phyloP scores from a whole-genome alignment of 2,888 invertebrate species.

The Dicyrtoma fusca region DNA sequence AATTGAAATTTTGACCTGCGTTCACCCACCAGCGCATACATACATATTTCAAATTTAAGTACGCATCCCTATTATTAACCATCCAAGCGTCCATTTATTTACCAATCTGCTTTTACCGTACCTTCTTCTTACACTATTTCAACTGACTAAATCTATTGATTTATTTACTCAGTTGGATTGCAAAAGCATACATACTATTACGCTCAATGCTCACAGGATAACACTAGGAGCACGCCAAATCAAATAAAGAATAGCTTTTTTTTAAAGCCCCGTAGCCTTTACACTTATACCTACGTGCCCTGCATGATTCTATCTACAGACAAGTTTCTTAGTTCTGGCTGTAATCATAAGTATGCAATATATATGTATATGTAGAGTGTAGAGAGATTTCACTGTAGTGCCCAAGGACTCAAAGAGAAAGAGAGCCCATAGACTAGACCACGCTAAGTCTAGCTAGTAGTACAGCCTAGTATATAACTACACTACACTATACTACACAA shows the following conservation, averaged over 20 bases:
- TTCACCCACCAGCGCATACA: not conserved
- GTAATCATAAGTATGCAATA: not conserved
- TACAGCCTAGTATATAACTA: too few species aligned
- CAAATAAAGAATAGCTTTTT: slow-evolving; percentile 16
- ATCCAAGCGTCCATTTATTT: slow-evolving; percentile 32
- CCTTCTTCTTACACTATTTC: slow-evolving; percentile 5
- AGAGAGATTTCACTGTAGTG: not conserved
- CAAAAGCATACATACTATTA: slow-evolving; percentile 7
- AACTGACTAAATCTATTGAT: slow-evolving; percentile 35
- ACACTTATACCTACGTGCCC: not conserved
- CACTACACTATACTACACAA: too few species aligned
- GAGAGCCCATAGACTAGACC: not conserved
- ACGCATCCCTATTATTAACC: slow-evolving; percentile 28
- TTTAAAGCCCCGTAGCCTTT: not conserved
- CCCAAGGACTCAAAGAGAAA: not conserved
- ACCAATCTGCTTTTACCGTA: slow-evolving; percentile 19
- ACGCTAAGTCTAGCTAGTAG: too few species aligned
- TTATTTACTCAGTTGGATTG: slow-evolving; percentile 12
- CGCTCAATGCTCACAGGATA: slow-evolving; percentile 15
- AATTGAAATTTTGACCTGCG: slow-evolving; percentile 28
- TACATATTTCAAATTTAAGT: not conserved
- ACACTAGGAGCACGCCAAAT: slow-evolving; percentile 30
- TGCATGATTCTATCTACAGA: not conserved
- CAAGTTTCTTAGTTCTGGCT: not conserved
- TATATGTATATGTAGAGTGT: not conserved